Evolutionary conservation across 2,888 invertebrate species (phyloP).

Genomic region (Hermaeophaga mercurialis): DNA sequence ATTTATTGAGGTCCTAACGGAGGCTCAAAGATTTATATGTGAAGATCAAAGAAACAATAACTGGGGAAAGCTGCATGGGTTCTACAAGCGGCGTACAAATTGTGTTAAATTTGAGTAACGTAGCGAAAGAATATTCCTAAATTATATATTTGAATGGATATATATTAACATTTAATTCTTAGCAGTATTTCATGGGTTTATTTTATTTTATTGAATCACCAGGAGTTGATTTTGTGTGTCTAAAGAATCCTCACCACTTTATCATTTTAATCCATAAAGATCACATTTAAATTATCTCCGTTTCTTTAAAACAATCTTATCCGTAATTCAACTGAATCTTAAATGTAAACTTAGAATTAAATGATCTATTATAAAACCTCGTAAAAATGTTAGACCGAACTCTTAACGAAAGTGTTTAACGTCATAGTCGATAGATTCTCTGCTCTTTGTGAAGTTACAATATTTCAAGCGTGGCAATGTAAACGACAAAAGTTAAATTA

Average conservation of each 20-base stretch:
- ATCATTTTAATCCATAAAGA: too few relatives aligned
- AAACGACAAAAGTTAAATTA: constrained; percentile 25
- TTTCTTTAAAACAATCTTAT: neutral
- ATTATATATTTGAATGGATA: neutral
- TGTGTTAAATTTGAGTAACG: neutral
- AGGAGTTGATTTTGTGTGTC: too few relatives aligned
- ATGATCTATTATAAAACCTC: constrained; percentile 1
- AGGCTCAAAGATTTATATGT: neutral
- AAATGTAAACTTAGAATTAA: neutral
- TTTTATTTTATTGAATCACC: too few relatives aligned
- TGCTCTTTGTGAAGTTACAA: constrained; percentile 3
- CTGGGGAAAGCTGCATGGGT: neutral
- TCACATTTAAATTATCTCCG: too few relatives aligned
- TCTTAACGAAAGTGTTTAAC: constrained; percentile 5
- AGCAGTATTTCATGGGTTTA: too few relatives aligned
- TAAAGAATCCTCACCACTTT: too few relatives aligned
- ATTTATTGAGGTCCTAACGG: constrained; percentile 8
- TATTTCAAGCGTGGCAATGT: constrained; percentile 19
- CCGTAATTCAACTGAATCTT: neutral
- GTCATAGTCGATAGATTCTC: constrained; percentile 10
- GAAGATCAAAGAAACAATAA: constrained; percentile 9
- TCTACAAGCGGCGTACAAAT: constrained; percentile 1
- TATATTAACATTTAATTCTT: too few relatives aligned
- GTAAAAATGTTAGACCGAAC: constrained; percentile 6
- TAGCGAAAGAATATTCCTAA: neutral